Percentiles rank a stretch among this genome's conserved stretches.
phyloP scores from a whole-genome alignment of 1,140 invertebrate species.

The Lerema accius region DNA sequence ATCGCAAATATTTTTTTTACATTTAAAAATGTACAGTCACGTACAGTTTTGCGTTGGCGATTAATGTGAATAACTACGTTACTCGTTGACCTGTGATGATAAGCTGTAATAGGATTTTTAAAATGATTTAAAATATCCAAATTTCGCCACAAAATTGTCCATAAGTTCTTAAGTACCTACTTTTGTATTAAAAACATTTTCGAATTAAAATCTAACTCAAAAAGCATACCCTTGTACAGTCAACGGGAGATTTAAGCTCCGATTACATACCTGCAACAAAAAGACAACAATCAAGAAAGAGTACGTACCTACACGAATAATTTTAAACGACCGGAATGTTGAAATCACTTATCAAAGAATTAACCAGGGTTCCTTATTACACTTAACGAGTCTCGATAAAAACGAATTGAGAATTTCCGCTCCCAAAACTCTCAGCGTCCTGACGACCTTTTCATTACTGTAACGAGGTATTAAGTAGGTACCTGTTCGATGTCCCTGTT shows the following conservation, averaged over 20 bases:
- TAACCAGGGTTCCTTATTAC: constrained; percentile 18
- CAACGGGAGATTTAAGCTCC: neutral
- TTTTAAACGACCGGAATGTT: constrained; percentile 7
- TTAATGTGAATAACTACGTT: constrained; percentile 1
- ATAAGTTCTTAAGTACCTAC: too few relatives aligned
- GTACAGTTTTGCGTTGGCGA: constrained; percentile 4
- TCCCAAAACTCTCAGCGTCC: neutral
- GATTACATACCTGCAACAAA: constrained; percentile 21
- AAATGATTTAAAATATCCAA: too few relatives aligned
- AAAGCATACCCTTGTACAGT: too few relatives aligned
- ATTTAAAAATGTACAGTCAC: constrained; percentile 24
- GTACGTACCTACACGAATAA: neutral
- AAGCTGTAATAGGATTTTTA: too few relatives aligned
- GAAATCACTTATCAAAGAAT: constrained; percentile 17
- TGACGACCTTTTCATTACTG: constrained; percentile 5
- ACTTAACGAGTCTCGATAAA: constrained; percentile 18
- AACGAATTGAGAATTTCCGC: constrained; percentile 23
- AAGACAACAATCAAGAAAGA: neutral
- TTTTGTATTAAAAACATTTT: too few relatives aligned
- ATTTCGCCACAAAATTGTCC: too few relatives aligned
- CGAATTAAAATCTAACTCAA: neutral
- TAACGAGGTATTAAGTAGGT: neutral
- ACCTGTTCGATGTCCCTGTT: neutral
- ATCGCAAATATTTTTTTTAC: constrained; percentile 8
- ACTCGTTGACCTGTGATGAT: too few relatives aligned